Percentiles rank a stretch among this genome's conserved stretches.
Conservation (phyloP, 2,113 vertebrate species). For the Eptesicus fuscus region DNA sequence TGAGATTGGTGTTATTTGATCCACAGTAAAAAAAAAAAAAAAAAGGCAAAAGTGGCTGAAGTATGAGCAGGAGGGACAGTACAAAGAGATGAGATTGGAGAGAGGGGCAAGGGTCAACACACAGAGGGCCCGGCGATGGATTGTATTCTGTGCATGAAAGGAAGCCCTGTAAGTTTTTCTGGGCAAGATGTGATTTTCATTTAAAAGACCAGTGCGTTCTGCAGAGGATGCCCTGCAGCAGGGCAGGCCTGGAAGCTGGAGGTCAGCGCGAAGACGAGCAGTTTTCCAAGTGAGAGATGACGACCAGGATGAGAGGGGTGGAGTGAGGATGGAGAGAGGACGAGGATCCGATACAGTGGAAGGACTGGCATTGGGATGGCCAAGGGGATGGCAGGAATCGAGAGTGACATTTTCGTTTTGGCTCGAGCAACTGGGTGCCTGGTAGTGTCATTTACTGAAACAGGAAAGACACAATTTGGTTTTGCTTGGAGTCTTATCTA, state of each 20-base stretch:
- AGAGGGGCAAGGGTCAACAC: neutral
- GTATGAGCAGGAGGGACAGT: neutral
- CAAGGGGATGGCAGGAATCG: neutral
- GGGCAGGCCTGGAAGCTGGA: neutral
- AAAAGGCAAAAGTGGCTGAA: neutral
- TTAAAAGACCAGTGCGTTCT: neutral
- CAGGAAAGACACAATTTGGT: neutral
- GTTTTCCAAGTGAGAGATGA: neutral
- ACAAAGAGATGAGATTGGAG: neutral
- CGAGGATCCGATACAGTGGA: fast-evolving
- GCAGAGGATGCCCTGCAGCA: neutral
- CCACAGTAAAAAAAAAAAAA: neutral
- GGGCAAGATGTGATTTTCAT: neutral
- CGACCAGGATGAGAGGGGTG: neutral
- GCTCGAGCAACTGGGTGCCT: too few relatives aligned
- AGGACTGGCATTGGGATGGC: neutral
- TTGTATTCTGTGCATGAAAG: neutral
- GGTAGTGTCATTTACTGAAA: neutral
- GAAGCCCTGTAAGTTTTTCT: neutral
- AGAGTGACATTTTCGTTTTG: neutral
- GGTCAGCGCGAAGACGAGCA: neutral
- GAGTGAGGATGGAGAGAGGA: neutral
- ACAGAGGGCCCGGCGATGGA: neutral
- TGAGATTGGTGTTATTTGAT: neutral
- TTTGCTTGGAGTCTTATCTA: neutral